Evolutionary conservation across 2,797 vertebrate genomes (phyloP), one percentile per base, ranked within the genome.

Genomic region (Squalus acanthias): DNA sequence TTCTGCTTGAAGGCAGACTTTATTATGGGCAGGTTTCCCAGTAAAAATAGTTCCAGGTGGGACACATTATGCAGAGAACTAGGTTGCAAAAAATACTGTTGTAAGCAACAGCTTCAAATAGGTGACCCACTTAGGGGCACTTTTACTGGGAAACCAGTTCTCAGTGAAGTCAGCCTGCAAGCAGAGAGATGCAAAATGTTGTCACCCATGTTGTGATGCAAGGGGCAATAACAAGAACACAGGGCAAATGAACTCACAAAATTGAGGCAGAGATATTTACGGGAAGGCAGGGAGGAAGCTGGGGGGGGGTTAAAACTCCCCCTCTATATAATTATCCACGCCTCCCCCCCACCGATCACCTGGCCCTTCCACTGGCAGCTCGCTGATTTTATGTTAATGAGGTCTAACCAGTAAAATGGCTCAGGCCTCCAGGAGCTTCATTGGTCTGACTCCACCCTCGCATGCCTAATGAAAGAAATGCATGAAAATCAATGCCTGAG

Each of bases 1-100:
- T 93, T 93, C 91, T 93, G 63, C 91, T 93, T 33, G 50, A 95
- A 95, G 94, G 94, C 70, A 95, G 94, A 95, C 69, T 95, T 95
- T 57, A 95, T 72, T 57, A 60, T 95, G 70, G 70, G 50, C 70
- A 74, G 70, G 70, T 74, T 95, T 95, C 70, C 94, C 94, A 95
- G 70, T 57, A 95, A 95, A 95, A 95, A 17, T 95, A 60, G 46
- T 95, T 76, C 94, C 94, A 95, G 70, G 94, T 95, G 94, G 69
- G 53, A 57, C 53, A 95, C 50, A 95, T 95, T 95, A 60, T 33
- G 50, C 50, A 95, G 69, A 60, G 50, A 95, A 95, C 46, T 74
- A 22, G 69, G 70, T 72, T 57, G 69, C 46, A 95, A 95, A 95
- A 67, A 46, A 74, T 22, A 57, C 1, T 95, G 72, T 60, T 76